Percentiles rank a stretch among this genome's conserved stretches.
phyloP scores from a whole-genome alignment of 2,888 invertebrate genomes.

The Acrobeloides nanus region DNA sequence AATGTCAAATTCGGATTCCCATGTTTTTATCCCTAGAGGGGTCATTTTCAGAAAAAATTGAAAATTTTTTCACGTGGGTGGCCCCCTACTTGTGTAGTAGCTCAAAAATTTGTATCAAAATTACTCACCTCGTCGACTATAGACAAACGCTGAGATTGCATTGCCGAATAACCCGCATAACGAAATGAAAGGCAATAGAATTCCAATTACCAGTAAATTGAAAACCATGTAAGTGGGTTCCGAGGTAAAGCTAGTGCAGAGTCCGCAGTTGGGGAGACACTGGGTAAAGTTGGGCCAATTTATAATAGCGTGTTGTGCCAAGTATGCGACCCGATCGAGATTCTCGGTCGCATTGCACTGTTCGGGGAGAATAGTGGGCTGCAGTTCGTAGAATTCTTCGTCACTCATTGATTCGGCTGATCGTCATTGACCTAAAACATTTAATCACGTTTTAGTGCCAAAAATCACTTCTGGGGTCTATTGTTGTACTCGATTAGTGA shows the following conservation, averaged over 20 bases:
- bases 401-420: no score
- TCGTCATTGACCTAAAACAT: no score
- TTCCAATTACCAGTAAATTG: constrained; percentile 47
- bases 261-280: constrained; percentile 34
- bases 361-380: constrained; percentile 14
- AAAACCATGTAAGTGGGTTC: constrained; percentile 28
- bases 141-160: constrained; percentile 47
- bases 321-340: constrained; percentile 17
- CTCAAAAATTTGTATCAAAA: no score
- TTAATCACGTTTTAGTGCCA: no score
- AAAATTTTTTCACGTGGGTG: no score
- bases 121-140: constrained; percentile 39
- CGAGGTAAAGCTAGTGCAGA: constrained; percentile 22
- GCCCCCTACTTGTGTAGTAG: no score
- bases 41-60: background rate
- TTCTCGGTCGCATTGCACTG: constrained; percentile 12
- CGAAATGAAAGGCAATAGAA: constrained; percentile 46
- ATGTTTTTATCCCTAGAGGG: background rate
- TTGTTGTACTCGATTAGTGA: no score
- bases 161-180: constrained; percentile 48
- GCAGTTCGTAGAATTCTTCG: constrained; percentile 19
- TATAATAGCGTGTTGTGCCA: constrained; percentile 20
- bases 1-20: no score
- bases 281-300: constrained; percentile 36
- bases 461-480: no score